phyloP scores from a whole-genome alignment of 1,140 invertebrate species.

The Drosophila micromelanica region DNA sequence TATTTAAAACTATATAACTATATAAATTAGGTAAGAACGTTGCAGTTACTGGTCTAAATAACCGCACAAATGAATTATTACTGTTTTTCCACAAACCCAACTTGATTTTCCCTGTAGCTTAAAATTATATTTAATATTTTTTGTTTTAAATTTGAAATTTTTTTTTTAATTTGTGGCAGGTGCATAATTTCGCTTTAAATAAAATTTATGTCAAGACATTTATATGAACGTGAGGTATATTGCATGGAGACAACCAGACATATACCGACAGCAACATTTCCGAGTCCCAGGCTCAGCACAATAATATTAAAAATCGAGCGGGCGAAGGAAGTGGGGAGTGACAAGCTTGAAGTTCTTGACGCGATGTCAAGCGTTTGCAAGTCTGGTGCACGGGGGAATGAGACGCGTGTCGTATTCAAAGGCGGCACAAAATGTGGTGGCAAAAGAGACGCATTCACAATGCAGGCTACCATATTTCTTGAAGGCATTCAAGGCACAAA shows the following conservation, averaged over 20 bases:
- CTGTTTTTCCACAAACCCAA: too few species aligned
- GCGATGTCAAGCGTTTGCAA: constrained; percentile 47
- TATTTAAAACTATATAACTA: neutral
- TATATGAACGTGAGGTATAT: constrained; percentile 20
- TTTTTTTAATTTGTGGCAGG: neutral
- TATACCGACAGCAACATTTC: neutral
- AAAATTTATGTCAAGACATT: constrained; percentile 15
- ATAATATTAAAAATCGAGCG: constrained; percentile 47
- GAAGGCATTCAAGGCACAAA: constrained; percentile 53
- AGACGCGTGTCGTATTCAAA: constrained; percentile 28
- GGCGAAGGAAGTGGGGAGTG: neutral
- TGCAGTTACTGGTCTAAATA: too few species aligned
- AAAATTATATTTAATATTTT: neutral
- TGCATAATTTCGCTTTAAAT: constrained; percentile 1
- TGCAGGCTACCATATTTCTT: constrained; percentile 51
- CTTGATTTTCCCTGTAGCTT: too few species aligned
- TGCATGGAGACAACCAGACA: constrained; percentile 8
- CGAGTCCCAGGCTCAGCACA: constrained; percentile 15
- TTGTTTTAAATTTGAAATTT: neutral
- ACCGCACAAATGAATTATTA: too few species aligned
- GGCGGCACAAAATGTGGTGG: constrained; percentile 17
- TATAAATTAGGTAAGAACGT: neutral
- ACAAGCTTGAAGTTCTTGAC: constrained; percentile 41
- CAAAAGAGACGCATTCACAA: constrained; percentile 23
- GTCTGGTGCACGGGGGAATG: constrained; percentile 8